Evolutionary conservation across 2,888 invertebrate genomes (phyloP), one percentile per base, ranked within the genome.

Genomic region (Perdita meconis): DNA sequence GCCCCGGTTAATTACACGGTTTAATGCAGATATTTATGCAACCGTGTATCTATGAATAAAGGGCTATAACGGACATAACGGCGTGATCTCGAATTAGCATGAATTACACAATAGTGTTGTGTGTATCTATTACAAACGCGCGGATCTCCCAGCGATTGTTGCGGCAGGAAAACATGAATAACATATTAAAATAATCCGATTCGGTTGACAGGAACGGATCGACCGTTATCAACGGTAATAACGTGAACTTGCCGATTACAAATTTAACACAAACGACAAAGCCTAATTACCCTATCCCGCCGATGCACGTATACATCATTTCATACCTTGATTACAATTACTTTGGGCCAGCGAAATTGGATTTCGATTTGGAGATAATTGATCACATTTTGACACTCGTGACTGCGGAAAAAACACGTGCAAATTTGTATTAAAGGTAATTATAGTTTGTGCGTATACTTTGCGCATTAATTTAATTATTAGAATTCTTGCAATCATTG

Each of bases 21-120:
- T 83, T 74, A 55, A 76, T 69, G 22, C 53, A n/a, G 38, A 66
- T 63, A 59, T 79, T 81, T 79, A 79, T 70, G 60, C 42, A 56
- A 50, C 50, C 51, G 44, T 69, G 50, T 71, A 79, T 47, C 67
- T 72, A 64, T 57, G 38, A 68, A 74, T 74, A 73, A 71, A 79
- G 66, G 56, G n/a, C 51, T 40, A 16, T 47, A 65, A 44, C 65
- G 68, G 55, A 47, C 53, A 60, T 72, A 72, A 69, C 66, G 71
- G 55, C 44, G 55, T 77, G 81, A 77, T 81, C 73, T 79, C 76
- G 69, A 79, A 77, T 83, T 79, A 76, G 64, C 74, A 74, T 83
- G 65, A 81, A 81, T 81, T 76, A 79, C 57, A 60, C 59, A 63
- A 66, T 71, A 53, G 55, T 70, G 55, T 68, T 56, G 63, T 44